phyloP scores from a whole-genome alignment of 2,797 vertebrate genomes.

The Coluber constrictor region DNA sequence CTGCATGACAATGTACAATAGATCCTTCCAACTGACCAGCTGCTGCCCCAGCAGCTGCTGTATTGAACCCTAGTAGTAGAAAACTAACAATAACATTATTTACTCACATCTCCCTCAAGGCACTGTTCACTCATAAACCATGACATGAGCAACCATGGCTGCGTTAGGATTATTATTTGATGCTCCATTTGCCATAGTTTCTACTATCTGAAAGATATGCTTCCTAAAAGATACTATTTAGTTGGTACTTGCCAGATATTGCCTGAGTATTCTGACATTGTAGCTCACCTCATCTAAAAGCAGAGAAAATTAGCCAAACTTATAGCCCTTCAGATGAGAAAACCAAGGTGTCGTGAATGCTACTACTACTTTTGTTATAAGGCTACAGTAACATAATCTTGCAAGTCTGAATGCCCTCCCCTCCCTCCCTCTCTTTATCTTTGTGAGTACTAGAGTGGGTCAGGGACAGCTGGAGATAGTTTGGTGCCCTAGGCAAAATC shows the following conservation, averaged over 20 bases:
- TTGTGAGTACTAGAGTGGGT: background rate
- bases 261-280: background rate
- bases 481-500: background rate
- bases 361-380: background rate
- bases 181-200: background rate
- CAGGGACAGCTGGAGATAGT: background rate
- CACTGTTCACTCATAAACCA: slow-evolving; percentile 43
- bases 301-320: background rate
- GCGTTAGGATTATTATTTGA: background rate
- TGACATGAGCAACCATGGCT: slow-evolving; percentile 29
- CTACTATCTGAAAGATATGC: background rate
- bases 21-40: slow-evolving; percentile 47
- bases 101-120: slow-evolving; percentile 1
- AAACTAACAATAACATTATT: slow-evolving; percentile 44
- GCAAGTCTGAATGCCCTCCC: background rate
- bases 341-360: background rate
- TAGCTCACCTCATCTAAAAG: background rate
- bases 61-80: slow-evolving; percentile 45
- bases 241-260: background rate
- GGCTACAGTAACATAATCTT: background rate
- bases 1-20: slow-evolving; percentile 39
- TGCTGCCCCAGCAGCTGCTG: slow-evolving; percentile 51
- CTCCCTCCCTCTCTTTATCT: background rate
- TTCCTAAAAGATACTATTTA: background rate
- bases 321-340: background rate